Conservation (phyloP, 2,113 vertebrate species). For the Pipa parva region DNA sequence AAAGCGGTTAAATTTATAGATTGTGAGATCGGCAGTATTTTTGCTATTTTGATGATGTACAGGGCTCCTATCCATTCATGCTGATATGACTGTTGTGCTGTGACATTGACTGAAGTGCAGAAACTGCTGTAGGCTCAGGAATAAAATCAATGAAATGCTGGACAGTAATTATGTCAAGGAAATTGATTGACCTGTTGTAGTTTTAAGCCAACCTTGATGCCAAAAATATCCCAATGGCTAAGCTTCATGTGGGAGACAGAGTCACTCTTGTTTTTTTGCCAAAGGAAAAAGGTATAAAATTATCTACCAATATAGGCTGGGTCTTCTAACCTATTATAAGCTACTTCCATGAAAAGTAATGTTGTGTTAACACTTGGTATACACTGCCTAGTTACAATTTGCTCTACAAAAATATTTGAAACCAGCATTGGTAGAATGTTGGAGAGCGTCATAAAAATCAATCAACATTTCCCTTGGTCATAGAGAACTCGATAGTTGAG, state of each 20-base stretch:
- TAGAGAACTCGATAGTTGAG: conserved; percentile 62
- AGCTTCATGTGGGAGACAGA: no score
- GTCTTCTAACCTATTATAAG: no score
- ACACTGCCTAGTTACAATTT: no score
- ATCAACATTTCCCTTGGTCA: conserved; percentile 51
- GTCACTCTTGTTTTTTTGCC: no score
- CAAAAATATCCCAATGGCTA: no score
- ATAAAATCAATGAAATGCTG: conserved; percentile 7
- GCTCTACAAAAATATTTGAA: background rate
- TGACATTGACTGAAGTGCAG: conserved; percentile 39
- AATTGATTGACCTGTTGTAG: conserved; percentile 17
- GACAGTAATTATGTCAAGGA: conserved; percentile 15
- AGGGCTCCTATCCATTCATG: conserved; percentile 13
- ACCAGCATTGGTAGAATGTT: conserved; percentile 49
- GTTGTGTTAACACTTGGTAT: no score
- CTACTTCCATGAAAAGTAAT: no score
- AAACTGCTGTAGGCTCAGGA: conserved; percentile 15
- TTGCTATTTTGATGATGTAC: no score
- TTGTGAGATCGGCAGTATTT: no score
- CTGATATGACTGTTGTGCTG: background rate
- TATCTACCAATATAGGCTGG: no score
- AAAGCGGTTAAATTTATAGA: no score
- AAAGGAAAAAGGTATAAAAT: no score
- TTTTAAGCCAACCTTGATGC: background rate
- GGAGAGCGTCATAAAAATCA: conserved; percentile 65